Evolutionary conservation across 1,140 invertebrate species (phyloP).

Genomic region (Caenorhabditis latens): DNA sequence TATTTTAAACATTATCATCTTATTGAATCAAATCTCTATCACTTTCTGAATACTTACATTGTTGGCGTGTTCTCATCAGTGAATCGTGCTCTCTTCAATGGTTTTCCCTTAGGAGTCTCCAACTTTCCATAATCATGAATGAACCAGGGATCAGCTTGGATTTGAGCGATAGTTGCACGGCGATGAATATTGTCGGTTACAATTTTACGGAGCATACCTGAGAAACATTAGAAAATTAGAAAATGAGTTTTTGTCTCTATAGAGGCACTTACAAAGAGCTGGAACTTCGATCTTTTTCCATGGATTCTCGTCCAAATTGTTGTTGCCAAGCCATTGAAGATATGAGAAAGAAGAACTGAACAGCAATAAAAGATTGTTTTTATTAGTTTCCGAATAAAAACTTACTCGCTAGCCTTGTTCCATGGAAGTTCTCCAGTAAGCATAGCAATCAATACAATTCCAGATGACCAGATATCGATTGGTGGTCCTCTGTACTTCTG

Average conservation of each 20-base stretch:
- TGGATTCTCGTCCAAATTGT: conserved; percentile 40
- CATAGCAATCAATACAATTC: conserved; percentile 61
- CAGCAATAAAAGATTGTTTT: not conserved
- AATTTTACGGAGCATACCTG: conserved; percentile 45
- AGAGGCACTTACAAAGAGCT: not conserved
- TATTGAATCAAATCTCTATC: too few species aligned
- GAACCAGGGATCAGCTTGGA: conserved; percentile 58
- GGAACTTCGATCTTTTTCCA: conserved; percentile 59
- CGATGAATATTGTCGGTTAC: conserved; percentile 13
- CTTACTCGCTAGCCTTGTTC: conserved; percentile 45
- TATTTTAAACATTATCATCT: too few species aligned
- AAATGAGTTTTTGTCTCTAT: too few species aligned
- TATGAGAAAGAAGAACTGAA: conserved; percentile 39
- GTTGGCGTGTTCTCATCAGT: conserved; percentile 9
- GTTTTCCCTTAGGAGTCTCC: not conserved
- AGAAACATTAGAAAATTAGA: too few species aligned
- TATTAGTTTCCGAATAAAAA: not conserved
- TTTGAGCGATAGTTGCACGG: conserved; percentile 50
- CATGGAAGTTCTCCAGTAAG: conserved; percentile 63
- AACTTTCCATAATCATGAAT: not conserved
- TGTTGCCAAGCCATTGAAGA: conserved; percentile 38
- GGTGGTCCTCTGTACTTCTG: conserved; percentile 47
- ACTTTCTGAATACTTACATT: too few species aligned
- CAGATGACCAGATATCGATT: conserved; percentile 61
- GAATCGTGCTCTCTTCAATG: not conserved